These are phyloP conservation scores for Toxotes lorentzi DNA, from an alignment of 2,797 vertebrate genomes.

Conservation along the genomic window DNA sequence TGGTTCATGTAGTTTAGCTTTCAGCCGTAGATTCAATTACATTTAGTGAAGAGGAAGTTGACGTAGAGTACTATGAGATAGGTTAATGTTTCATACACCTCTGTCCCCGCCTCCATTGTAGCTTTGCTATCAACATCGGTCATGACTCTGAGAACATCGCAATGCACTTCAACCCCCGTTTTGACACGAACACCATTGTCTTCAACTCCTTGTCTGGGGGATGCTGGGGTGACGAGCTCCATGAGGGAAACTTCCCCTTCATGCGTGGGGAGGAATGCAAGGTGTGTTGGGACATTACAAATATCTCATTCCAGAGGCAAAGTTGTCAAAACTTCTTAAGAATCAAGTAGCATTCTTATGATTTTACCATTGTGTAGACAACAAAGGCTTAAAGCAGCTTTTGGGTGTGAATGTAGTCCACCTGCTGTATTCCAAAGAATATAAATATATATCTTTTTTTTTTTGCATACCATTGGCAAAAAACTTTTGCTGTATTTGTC, in stretches of 20 bases:
- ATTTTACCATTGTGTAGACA: conserved; percentile 6
- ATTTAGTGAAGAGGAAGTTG: neutral
- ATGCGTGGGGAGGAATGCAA: conserved; percentile 75
- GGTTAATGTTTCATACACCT: conserved; percentile 1
- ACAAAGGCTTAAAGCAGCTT: neutral
- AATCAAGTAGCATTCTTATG: neutral
- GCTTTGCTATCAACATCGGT: conserved; percentile 86
- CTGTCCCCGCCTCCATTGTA: conserved; percentile 34
- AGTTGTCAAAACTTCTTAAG: neutral
- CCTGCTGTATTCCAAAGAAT: neutral
- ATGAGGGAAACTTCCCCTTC: conserved; percentile 76
- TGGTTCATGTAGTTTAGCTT: neutral
- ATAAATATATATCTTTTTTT: too few species aligned
- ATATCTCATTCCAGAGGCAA: neutral
- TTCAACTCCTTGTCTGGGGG: conserved; percentile 80
- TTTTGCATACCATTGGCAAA: neutral
- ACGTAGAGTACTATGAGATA: accelerated
- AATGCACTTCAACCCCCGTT: conserved; percentile 86
- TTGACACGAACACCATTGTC: conserved; percentile 68
- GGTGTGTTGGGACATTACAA: conserved; percentile 66
- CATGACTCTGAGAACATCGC: conserved; percentile 75
- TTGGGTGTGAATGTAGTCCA: neutral
- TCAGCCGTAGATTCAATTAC: neutral
- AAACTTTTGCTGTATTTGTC: neutral
- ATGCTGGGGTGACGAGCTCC: conserved; percentile 72